Percentiles rank a stretch among this genome's conserved stretches.
These are phyloP conservation scores for Phylloscopus trochilus DNA, from an alignment of 2,113 vertebrate genomes.

Conservation along the genomic window DNA sequence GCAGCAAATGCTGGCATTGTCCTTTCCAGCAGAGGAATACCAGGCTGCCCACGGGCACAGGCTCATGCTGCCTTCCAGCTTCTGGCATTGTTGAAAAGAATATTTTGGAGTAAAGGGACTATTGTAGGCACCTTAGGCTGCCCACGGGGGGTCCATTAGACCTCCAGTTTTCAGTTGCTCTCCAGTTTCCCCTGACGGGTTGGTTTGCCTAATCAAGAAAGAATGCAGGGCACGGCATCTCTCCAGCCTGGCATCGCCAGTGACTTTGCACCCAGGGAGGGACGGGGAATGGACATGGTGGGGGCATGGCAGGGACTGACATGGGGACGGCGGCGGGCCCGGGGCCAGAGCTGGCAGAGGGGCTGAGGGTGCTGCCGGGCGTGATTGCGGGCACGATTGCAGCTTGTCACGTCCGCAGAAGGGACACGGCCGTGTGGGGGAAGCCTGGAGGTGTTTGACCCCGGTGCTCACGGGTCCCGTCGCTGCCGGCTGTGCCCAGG, in stretches of 20 bases:
- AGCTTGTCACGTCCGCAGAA: constrained; percentile 50
- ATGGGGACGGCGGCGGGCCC: fast-evolving
- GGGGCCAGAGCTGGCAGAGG: not conserved
- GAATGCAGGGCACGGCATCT: not conserved
- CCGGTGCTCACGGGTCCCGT: fast-evolving
- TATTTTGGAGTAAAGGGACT: not conserved
- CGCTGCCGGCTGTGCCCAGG: not conserved
- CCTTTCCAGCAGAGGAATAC: not conserved
- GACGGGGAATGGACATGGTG: fast-evolving
- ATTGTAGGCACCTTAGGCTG: not conserved
- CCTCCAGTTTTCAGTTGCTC: not conserved
- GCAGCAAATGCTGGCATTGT: not conserved
- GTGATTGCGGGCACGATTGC: not conserved
- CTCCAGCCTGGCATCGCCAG: not conserved
- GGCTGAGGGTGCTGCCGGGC: not conserved
- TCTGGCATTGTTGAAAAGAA: not conserved
- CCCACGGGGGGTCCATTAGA: not conserved
- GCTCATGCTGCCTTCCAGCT: not conserved
- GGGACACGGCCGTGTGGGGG: fast-evolving
- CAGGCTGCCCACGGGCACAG: not conserved
- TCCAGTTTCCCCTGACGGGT: not conserved
- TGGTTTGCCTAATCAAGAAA: not conserved
- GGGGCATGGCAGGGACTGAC: not conserved
- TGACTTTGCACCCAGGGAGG: not conserved
- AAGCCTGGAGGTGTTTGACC: constrained; percentile 33